A percentile compares a stretch with the other conserved stretches of the same genome.
Evolutionary conservation across 2,888 invertebrate species (phyloP).

Genomic region (Epinotia ramella): DNA sequence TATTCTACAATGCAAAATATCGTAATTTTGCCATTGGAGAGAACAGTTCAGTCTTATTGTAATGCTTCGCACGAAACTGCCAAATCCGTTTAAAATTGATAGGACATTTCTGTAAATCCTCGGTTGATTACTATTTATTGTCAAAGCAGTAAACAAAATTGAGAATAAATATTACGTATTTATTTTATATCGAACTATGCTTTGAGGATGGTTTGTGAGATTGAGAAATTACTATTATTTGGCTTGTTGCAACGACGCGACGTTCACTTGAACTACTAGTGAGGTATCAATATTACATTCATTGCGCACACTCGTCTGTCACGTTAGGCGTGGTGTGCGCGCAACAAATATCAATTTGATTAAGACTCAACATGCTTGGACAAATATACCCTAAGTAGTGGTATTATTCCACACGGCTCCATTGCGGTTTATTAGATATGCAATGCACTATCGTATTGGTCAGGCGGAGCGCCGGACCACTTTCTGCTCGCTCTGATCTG

Average conservation of each 20-base stretch:
- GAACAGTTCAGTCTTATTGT: conserved; percentile 60
- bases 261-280: too few relatives aligned
- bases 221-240: too few relatives aligned
- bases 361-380: neutral
- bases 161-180: conserved; percentile 49
- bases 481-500: conserved; percentile 31
- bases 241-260: too few relatives aligned
- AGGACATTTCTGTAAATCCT: conserved; percentile 79
- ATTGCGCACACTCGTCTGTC: too few relatives aligned
- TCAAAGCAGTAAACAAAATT: conserved; percentile 71
- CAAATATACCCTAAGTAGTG: neutral
- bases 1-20: neutral
- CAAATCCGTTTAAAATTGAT: conserved; percentile 82
- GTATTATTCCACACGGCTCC: conserved; percentile 12
- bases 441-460: conserved; percentile 26
- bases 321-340: neutral
- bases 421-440: conserved; percentile 37
- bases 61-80: conserved; percentile 71
- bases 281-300: too few relatives aligned
- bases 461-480: conserved; percentile 24
- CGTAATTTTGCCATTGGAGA: neutral
- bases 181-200: neutral
- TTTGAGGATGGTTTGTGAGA: neutral
- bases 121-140: conserved; percentile 82
- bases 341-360: neutral